Evolutionary conservation across 2,888 invertebrate genomes (phyloP).

Genomic region (Pristionchus mayeri): DNA sequence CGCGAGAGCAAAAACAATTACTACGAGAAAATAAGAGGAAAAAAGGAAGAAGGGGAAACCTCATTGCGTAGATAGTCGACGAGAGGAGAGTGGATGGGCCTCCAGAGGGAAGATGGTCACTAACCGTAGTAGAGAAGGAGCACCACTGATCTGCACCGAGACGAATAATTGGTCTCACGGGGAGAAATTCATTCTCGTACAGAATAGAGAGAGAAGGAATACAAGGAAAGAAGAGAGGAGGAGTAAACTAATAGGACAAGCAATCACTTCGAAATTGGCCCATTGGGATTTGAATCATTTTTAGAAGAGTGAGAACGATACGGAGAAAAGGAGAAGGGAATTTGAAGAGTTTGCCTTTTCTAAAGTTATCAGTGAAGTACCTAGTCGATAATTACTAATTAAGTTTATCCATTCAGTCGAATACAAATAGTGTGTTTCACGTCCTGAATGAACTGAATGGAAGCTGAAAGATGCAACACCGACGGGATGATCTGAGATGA

Average conservation of each 20-base stretch:
- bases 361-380: no score
- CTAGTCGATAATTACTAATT: no score
- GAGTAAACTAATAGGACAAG: slow-evolving; percentile 34
- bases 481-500: no score
- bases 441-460: no score
- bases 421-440: no score
- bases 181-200: background rate
- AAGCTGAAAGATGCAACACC: no score
- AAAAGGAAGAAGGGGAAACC: background rate
- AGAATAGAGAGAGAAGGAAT: background rate
- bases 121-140: background rate
- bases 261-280: slow-evolving; percentile 9
- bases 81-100: background rate
- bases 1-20: slow-evolving; percentile 30
- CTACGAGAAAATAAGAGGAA: slow-evolving; percentile 2
- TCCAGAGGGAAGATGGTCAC: background rate
- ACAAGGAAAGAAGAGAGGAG: background rate
- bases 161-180: background rate
- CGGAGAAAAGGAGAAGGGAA: background rate
- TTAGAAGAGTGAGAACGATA: background rate
- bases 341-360: no score
- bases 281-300: background rate
- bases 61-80: background rate
- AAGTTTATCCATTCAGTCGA: no score
- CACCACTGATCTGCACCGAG: background rate